These are phyloP conservation scores for Discoglossus pictus DNA, from an alignment of 2,797 vertebrate genomes.

Conservation along the genomic window DNA sequence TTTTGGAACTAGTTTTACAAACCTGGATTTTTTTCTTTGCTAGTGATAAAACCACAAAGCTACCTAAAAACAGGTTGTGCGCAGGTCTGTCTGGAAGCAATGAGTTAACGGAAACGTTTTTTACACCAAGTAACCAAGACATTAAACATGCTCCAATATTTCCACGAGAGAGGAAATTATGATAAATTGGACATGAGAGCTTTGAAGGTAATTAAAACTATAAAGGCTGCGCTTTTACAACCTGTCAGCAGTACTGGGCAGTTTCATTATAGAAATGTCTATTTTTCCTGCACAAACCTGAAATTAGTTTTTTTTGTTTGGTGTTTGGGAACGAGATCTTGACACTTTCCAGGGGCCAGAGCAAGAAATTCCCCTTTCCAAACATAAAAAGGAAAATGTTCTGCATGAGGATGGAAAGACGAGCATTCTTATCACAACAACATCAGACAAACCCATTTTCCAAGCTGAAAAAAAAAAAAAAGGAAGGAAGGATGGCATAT, in stretches of 20 bases:
- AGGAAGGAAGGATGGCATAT: no score
- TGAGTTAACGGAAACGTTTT: not conserved
- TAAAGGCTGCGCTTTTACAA: conserved; percentile 24
- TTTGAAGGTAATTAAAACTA: conserved; percentile 17
- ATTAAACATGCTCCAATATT: not conserved
- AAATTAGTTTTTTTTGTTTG: conserved; percentile 28
- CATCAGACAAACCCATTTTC: conserved; percentile 37
- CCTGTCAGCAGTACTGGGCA: conserved; percentile 6
- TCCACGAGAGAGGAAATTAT: conserved; percentile 19
- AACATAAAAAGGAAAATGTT: conserved; percentile 30
- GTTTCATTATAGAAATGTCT: conserved; percentile 23
- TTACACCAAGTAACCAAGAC: conserved; percentile 5
- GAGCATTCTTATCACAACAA: conserved; percentile 28
- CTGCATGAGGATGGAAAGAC: conserved; percentile 32
- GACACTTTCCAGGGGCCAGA: conserved; percentile 22
- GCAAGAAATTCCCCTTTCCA: conserved; percentile 17
- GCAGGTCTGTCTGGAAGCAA: not conserved
- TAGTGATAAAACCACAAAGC: no score
- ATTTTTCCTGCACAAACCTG: conserved; percentile 1
- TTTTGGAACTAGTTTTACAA: no score
- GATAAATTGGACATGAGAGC: conserved; percentile 4
- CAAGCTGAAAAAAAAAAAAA: no score
- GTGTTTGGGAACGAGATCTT: conserved; percentile 35
- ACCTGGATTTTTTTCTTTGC: no score
- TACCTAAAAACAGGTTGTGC: no score